Percentiles rank a stretch among this genome's conserved stretches.
phyloP scores from a whole-genome alignment of 2,113 vertebrate species.

The Leptobrachium leishanense region DNA sequence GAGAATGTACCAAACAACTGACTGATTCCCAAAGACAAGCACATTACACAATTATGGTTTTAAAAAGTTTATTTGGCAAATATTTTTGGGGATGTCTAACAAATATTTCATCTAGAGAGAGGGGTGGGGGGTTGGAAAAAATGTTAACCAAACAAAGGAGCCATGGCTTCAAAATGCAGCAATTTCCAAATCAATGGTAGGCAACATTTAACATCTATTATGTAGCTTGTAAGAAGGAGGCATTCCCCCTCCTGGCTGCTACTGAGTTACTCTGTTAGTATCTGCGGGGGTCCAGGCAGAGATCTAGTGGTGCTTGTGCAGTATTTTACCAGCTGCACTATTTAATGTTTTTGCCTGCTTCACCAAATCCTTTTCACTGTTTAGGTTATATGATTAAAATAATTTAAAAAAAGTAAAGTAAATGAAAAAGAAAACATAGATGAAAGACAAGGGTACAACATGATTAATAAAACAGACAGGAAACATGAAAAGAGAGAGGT shows the following conservation, averaged over 20 bases:
- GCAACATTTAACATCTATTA: constrained; percentile 64
- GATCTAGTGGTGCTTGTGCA: constrained; percentile 85
- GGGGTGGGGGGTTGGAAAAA: constrained; percentile 47
- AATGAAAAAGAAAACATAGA: constrained; percentile 56
- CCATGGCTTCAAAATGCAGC: constrained; percentile 52
- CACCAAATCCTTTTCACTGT: constrained; percentile 94
- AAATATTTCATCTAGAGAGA: constrained; percentile 58
- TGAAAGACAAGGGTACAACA: constrained; percentile 49
- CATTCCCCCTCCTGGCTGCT: constrained; percentile 58
- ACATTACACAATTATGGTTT: constrained; percentile 51
- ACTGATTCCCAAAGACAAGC: too few species aligned
- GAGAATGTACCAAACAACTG: too few species aligned
- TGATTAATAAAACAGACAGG: constrained; percentile 41
- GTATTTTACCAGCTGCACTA: constrained; percentile 86
- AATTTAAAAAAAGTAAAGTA: constrained; percentile 13
- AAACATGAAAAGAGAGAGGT: constrained; percentile 62
- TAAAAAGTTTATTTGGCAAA: constrained; percentile 61
- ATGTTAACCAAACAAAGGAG: constrained; percentile 51
- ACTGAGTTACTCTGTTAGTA: constrained; percentile 60
- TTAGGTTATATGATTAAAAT: constrained; percentile 5
- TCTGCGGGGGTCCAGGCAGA: constrained; percentile 60
- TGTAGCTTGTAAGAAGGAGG: constrained; percentile 59
- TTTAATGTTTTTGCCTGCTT: constrained; percentile 97
- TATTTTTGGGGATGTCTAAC: constrained; percentile 56
- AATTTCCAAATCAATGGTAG: constrained; percentile 66